A percentile compares a stretch with the other conserved stretches of the same genome.
Conservation (phyloP, 2,888 invertebrate species). For the Halictus quadricinctus region DNA sequence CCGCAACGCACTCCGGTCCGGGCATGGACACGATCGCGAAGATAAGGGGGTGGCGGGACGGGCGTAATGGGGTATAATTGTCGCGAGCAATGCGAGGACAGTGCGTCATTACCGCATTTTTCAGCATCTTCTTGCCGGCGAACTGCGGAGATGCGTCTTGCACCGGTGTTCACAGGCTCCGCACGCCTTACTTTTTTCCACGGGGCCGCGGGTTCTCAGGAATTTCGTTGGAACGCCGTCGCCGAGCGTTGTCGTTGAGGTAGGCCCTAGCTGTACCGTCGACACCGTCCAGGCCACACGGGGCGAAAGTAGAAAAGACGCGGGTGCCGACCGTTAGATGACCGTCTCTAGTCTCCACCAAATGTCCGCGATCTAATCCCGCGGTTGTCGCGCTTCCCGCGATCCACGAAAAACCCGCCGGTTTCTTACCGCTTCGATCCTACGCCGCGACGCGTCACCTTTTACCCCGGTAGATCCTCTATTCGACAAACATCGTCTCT, state of each 20-base stretch:
- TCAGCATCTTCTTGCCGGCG: conserved; percentile 76
- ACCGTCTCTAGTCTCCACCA: conserved; percentile 30
- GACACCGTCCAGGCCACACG: conserved; percentile 50
- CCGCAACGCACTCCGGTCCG: conserved; percentile 76
- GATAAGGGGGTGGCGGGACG: conserved; percentile 67
- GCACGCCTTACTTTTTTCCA: conserved; percentile 72
- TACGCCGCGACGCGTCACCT: not conserved
- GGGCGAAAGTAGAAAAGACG: conserved; percentile 58
- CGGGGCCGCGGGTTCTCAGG: conserved; percentile 73
- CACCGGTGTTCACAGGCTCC: conserved; percentile 64
- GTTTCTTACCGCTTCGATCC: not conserved
- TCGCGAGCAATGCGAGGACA: conserved; percentile 82
- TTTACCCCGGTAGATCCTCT: not conserved
- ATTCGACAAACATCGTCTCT: not conserved
- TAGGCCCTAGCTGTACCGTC: conserved; percentile 66
- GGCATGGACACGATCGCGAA: conserved; percentile 62
- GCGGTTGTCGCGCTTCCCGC: not conserved
- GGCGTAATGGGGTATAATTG: conserved; percentile 82
- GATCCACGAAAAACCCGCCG: conserved; percentile 2
- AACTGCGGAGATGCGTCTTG: conserved; percentile 67
- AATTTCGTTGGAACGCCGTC: conserved; percentile 80
- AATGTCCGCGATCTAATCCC: conserved; percentile 37
- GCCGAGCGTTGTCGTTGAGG: conserved; percentile 74
- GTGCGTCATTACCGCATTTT: conserved; percentile 82
- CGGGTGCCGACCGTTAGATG: conserved; percentile 52